Base-by-base conservation (phyloP, 2,888 invertebrate species). In the Brachyptera risi region DNA sequence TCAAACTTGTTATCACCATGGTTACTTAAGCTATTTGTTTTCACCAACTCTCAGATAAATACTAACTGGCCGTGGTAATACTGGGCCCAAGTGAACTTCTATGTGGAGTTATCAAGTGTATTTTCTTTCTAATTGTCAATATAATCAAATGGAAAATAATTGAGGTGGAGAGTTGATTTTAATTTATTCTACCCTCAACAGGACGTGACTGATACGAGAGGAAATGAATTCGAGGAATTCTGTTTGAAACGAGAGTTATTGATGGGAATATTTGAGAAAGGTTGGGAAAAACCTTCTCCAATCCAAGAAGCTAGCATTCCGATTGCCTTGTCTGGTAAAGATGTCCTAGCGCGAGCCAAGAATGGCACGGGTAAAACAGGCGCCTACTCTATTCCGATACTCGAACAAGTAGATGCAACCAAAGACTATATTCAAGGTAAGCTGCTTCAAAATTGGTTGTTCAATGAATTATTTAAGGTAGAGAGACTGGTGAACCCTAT, bases 221-320 rank as follows among this genome's bases (percentile, higher is more conserved):
- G 97, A 71, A 96, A 96, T 80, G 97, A 98, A 79, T 99, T 99
- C 81, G 98, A 99, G 82, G 98, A 99, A 79, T 98, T 96, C 79
- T 97, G 97, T 78, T 82, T 99, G 68, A 95, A 95, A 79, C 84
- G 98, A 70, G 95, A 96, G 80, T 83, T 99, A 71, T 81, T 99
- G 70, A 99, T 98, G 97, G 99, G 98, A 68, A 98, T 99, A 74
- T 99, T 98, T 77, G 99, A 99, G 78, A 98, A 99, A 80, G 99
- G 97, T 64, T 97, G 95, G 99, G 99, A 99, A 76, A 94, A 94
- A 78, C 99, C 99, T 60, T 96, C 96, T 65, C 99, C 99, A 27
- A 98, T 99, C 80, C 99, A 99, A 83, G 99, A 97, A 83, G 95
- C 95, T 72, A 93, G 96, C 75, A 99, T 99, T 79, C 98, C 98